phyloP scores from a whole-genome alignment of 2,797 vertebrate genomes.

The Micropoecilia bifurca region DNA sequence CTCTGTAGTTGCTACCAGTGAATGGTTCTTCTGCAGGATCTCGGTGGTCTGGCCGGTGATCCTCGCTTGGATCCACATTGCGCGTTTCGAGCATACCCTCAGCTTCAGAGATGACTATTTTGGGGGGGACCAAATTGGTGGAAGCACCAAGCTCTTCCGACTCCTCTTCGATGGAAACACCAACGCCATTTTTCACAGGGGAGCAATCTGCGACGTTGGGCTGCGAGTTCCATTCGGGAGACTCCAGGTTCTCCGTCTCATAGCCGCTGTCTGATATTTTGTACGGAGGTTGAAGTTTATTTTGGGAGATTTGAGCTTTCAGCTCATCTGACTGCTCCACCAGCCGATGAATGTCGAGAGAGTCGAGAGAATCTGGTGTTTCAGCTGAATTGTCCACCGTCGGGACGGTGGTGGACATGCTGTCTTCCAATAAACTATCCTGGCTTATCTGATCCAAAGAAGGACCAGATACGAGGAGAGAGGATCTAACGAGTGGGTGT shows the following conservation, averaged over 20 bases:
- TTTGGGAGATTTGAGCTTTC: constrained; percentile 63
- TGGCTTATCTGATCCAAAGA: constrained; percentile 91
- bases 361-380: constrained; percentile 94
- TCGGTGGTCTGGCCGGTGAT: constrained; percentile 61
- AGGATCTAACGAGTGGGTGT: constrained; percentile 65
- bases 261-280: constrained; percentile 98
- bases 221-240: constrained; percentile 97
- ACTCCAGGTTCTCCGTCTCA: constrained; percentile 98
- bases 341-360: constrained; percentile 87
- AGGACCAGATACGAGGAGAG: constrained; percentile 79
- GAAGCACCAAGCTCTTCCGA: constrained; percentile 27
- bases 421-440: constrained; percentile 92
- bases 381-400: constrained; percentile 83
- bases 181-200: constrained; percentile 66
- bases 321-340: constrained; percentile 82
- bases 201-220: constrained; percentile 73
- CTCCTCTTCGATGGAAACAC: constrained; percentile 56
- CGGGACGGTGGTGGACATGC: constrained; percentile 80
- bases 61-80: constrained; percentile 38
- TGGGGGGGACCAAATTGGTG: constrained; percentile 76
- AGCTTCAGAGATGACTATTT: constrained; percentile 89
- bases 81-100: constrained; percentile 63
- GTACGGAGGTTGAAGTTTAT: constrained; percentile 90
- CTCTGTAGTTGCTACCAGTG: constrained; percentile 85
- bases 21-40: constrained; percentile 68